Percentiles rank a stretch among this genome's conserved stretches.
Conservation (phyloP, 2,797 vertebrate species). For the Spea hammondii region DNA sequence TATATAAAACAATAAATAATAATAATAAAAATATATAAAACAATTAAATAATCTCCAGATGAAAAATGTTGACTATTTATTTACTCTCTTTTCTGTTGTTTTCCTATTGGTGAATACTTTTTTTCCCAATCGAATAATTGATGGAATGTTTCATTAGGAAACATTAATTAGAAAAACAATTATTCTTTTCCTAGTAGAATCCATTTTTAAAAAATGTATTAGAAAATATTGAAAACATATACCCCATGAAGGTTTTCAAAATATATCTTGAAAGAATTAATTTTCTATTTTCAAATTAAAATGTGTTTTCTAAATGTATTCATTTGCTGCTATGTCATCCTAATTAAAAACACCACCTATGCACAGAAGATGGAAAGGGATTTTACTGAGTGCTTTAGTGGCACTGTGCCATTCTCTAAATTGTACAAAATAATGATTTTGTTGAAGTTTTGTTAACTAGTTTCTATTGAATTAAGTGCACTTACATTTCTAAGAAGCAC, state of each 20-base stretch:
- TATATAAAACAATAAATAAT: too few relatives aligned
- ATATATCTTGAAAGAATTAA: neutral
- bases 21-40: too few relatives aligned
- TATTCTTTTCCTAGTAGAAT: too few relatives aligned
- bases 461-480: constrained; percentile 44
- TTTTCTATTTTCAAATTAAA: neutral
- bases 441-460: constrained; percentile 48
- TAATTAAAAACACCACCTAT: constrained; percentile 25
- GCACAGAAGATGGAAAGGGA: constrained; percentile 42
- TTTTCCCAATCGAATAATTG: too few relatives aligned
- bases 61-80: too few relatives aligned
- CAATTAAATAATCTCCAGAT: too few relatives aligned
- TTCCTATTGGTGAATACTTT: too few relatives aligned
- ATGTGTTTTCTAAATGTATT: neutral
- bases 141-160: too few relatives aligned
- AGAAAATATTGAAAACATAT: too few relatives aligned
- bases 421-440: constrained; percentile 47
- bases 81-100: too few relatives aligned
- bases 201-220: too few relatives aligned
- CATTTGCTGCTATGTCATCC: neutral
- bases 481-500: neutral
- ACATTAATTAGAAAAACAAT: too few relatives aligned
- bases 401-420: constrained; percentile 53
- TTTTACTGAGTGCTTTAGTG: constrained; percentile 54
- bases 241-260: neutral